These are phyloP conservation scores for Papilio xuthus DNA, from an alignment of 1,140 invertebrate species.

Conservation along the genomic window DNA sequence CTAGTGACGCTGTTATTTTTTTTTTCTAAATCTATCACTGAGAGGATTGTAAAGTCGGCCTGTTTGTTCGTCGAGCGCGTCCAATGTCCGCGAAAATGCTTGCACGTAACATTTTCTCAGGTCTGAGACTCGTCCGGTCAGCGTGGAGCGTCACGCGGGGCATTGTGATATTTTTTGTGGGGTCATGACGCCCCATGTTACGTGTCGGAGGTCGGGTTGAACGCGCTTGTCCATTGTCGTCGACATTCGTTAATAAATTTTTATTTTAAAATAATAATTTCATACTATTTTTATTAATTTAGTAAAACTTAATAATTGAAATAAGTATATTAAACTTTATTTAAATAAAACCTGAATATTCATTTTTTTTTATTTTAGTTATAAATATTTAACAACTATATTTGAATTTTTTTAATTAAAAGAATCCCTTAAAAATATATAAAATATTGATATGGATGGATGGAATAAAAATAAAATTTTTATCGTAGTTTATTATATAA, in stretches of 20 bases:
- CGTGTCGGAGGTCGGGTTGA: slow-evolving; percentile 65
- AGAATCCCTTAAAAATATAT: not conserved
- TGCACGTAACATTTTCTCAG: slow-evolving; percentile 70
- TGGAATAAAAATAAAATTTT: slow-evolving; percentile 1
- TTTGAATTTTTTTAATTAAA: not conserved
- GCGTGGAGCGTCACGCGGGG: slow-evolving; percentile 54
- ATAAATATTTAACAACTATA: not conserved
- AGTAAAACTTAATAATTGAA: not conserved
- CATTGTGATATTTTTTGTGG: slow-evolving; percentile 64
- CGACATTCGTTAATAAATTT: not conserved
- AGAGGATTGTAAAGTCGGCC: slow-evolving; percentile 9
- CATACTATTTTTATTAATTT: not conserved
- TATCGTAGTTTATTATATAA: not conserved
- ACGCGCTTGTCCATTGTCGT: slow-evolving; percentile 48
- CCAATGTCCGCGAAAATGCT: slow-evolving; percentile 60
- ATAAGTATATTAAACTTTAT: not conserved
- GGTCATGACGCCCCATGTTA: slow-evolving; percentile 54
- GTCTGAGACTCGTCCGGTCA: slow-evolving; percentile 54
- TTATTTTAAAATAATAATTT: not conserved
- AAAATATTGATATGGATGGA: too few species aligned
- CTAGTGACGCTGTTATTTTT: not conserved
- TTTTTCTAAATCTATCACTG: not conserved
- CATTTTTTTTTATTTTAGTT: too few species aligned
- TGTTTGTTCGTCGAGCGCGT: slow-evolving; percentile 43
- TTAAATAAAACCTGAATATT: too few species aligned